Base-by-base conservation (phyloP, 2,888 invertebrate genomes). In the Drosophila algonquin region DNA sequence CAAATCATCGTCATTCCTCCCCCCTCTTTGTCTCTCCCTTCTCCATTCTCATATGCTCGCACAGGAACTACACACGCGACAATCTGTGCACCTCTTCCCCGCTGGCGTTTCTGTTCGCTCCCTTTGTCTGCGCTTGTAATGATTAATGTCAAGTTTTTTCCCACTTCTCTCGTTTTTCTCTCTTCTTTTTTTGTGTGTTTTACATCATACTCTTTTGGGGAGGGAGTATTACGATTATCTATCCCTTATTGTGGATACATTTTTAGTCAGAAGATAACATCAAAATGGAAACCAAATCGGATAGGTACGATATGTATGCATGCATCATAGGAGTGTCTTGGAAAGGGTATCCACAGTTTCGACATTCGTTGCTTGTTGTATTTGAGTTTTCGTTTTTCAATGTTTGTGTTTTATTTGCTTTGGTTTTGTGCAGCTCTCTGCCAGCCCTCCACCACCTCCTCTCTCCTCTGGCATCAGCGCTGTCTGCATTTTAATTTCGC, bases 401-500 rank as follows among this genome's bases (percentile, higher is more conserved):
- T 65, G 58, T 56, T n/a, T 65, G 57, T 58, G 21, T 57, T 63
- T 68, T 62, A 61, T 67, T 68, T 61, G 69, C 69, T 40, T n/a
- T 14, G 40, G 14, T 40, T 40, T n/a, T n/a, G 10, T 27, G 50
- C 50, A 9, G 45, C 30, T n/a, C n/a, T 35, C 21, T 50, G 6
- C 24, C 9, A 24, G 4, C 3, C 10, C 27, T 8, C 8, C 21
- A 8, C 18, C 10, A 3, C 7, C 48, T 1, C 8, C 1, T 18
- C 71, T 60, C 10, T 35, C 21, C 35, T 27, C 48, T 35, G 45
- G 57, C 50, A 50, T 56, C 44, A 10, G 45, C 75, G 63, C 75
- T 68, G 88, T 80, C 88, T 85, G 87, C 85, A 69, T 87, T 89
- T 86, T 87, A 87, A 84, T 86, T 88, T 86, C 77, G 75, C 70